These are phyloP conservation scores for Sepioteuthis lessoniana DNA, from an alignment of 2,888 invertebrate species.

Conservation along the genomic window DNA sequence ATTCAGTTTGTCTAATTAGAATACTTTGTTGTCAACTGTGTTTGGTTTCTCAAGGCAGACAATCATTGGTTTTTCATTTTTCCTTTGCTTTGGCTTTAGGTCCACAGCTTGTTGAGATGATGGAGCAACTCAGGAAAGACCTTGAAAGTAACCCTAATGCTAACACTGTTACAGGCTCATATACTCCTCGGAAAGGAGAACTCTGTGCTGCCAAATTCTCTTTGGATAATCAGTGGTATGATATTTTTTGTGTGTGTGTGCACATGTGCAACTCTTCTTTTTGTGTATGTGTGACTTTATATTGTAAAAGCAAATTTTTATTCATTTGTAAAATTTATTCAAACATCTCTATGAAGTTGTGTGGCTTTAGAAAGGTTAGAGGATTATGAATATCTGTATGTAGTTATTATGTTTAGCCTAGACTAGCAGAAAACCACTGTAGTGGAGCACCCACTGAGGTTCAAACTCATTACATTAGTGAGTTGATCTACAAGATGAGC, in stretches of 20 bases:
- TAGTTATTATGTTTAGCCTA: not conserved
- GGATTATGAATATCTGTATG: not conserved
- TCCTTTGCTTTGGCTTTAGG: constrained; percentile 76
- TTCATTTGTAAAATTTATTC: not conserved
- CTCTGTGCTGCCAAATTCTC: constrained; percentile 91
- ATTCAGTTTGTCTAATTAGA: too few relatives aligned
- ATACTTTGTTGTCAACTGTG: not conserved
- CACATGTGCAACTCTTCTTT: too few relatives aligned
- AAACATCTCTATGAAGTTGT: not conserved
- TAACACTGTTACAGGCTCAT: constrained; percentile 85
- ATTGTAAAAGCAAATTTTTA: not conserved
- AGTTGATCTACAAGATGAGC: too few relatives aligned
- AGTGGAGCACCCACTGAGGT: too few relatives aligned
- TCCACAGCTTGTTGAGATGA: constrained; percentile 87
- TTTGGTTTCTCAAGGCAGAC: not conserved
- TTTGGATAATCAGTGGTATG: constrained; percentile 89
- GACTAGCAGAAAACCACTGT: not conserved
- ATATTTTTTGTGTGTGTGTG: not conserved
- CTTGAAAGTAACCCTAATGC: constrained; percentile 83
- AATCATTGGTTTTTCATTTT: not conserved
- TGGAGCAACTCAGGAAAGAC: constrained; percentile 90
- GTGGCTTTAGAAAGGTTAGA: not conserved
- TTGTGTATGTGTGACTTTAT: too few relatives aligned
- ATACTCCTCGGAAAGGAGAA: constrained; percentile 86
- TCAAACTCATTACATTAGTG: too few relatives aligned